A percentile compares a stretch with the other conserved stretches of the same genome.
These are phyloP conservation scores for Perccottus glenii DNA, from an alignment of 2,113 vertebrate species.

Conservation along the genomic window DNA sequence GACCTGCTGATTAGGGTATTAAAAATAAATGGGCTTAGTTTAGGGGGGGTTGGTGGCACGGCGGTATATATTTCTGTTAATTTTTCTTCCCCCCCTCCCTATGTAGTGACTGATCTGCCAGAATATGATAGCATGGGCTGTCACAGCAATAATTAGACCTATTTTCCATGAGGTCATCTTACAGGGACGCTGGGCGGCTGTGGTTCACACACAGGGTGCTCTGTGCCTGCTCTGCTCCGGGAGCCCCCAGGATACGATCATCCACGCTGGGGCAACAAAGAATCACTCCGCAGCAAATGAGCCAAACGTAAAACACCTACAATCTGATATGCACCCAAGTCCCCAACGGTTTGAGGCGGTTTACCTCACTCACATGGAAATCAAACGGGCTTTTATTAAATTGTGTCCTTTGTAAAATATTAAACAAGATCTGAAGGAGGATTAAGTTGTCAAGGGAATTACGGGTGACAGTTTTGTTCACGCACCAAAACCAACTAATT, in stretches of 20 bases:
- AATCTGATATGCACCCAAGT: constrained; percentile 67
- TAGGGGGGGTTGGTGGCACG: constrained; percentile 57
- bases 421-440: constrained; percentile 44
- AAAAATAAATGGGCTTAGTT: constrained; percentile 80
- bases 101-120: constrained; percentile 77
- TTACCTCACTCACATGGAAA: constrained; percentile 36
- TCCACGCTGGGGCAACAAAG: constrained; percentile 67
- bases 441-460: constrained; percentile 53
- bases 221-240: constrained; percentile 67
- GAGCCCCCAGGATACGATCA: constrained; percentile 72
- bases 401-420: constrained; percentile 42
- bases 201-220: constrained; percentile 79
- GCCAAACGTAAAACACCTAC: constrained; percentile 69
- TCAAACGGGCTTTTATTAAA: constrained; percentile 38
- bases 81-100: constrained; percentile 67
- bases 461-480: constrained; percentile 30
- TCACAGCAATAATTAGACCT: constrained; percentile 84
- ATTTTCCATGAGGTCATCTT: constrained; percentile 84
- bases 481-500: constrained; percentile 23
- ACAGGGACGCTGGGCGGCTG: constrained; percentile 81
- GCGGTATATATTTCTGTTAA: constrained; percentile 82
- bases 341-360: constrained; percentile 54
- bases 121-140: constrained; percentile 84
- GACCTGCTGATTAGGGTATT: constrained; percentile 79
- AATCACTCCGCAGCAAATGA: constrained; percentile 74